phyloP scores from a whole-genome alignment of 2,797 vertebrate genomes.

The Pseudotriccus pelzelni region DNA sequence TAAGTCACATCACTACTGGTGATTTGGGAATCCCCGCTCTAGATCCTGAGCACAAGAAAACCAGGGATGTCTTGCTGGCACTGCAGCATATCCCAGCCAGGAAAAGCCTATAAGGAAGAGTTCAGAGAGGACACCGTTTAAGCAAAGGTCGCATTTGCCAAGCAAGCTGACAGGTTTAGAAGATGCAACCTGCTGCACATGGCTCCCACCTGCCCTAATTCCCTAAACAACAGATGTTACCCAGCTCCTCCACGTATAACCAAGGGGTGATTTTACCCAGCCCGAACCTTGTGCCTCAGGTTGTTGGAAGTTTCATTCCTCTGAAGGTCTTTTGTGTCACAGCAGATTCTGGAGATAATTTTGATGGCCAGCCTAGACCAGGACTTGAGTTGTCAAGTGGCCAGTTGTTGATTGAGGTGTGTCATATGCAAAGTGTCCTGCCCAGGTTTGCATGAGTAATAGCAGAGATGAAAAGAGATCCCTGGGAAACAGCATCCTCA shows the following conservation, averaged over 20 bases:
- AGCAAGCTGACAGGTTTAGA: neutral
- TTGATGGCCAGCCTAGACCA: neutral
- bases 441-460: neutral
- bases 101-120: neutral
- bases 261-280: neutral
- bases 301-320: neutral
- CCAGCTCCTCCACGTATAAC: rapidly evolving
- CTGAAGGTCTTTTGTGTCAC: neutral
- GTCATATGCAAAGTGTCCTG: neutral
- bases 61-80: neutral
- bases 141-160: neutral
- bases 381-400: neutral
- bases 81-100: neutral
- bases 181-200: neutral
- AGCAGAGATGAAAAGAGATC: neutral
- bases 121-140: neutral
- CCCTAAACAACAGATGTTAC: neutral
- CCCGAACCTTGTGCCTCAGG: neutral
- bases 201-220: neutral
- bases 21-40: neutral
- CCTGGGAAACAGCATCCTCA: neutral
- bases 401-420: neutral
- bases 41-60: neutral
- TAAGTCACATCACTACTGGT: neutral
- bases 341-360: neutral